Evolutionary conservation across 1,140 invertebrate genomes (phyloP).

Genomic region (Ooceraea biroi): DNA sequence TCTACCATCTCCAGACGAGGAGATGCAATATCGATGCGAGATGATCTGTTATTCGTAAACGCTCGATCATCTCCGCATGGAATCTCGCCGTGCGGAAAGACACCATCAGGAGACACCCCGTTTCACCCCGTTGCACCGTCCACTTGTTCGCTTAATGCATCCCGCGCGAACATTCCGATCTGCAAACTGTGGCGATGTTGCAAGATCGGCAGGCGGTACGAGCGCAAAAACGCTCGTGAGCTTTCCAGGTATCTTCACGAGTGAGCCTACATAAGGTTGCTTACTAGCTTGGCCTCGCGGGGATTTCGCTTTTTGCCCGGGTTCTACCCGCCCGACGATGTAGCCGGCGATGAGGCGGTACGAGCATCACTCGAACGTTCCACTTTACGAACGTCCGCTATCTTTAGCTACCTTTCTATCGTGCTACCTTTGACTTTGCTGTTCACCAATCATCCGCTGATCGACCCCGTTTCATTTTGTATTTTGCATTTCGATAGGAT

Average conservation of each 20-base stretch:
- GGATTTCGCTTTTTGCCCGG: conserved; percentile 80
- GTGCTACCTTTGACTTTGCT: conserved; percentile 45
- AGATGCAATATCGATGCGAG: not conserved
- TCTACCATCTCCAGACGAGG: not conserved
- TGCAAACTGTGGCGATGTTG: conserved; percentile 43
- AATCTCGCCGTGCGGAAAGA: conserved; percentile 34
- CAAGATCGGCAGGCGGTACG: conserved; percentile 37
- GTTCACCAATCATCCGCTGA: not conserved
- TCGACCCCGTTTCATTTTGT: not conserved
- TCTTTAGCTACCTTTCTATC: no score
- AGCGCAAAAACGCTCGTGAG: conserved; percentile 35
- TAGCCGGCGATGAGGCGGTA: conserved; percentile 52
- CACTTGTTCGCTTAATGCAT: conserved; percentile 55
- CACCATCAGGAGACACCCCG: conserved; percentile 38
- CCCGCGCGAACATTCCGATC: conserved; percentile 43
- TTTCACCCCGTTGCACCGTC: conserved; percentile 58
- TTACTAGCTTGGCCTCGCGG: conserved; percentile 76
- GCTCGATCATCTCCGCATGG: conserved; percentile 59
- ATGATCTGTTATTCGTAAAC: conserved; percentile 49
- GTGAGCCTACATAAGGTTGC: conserved; percentile 82
- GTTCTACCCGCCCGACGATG: conserved; percentile 64
- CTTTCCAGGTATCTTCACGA: conserved; percentile 80
- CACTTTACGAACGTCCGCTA: conserved; percentile 75
- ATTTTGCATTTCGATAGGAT: no score
- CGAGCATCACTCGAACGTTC: conserved; percentile 69